Evolutionary conservation across 2,113 vertebrate species (phyloP).

Genomic region (Stigmatopora argus): DNA sequence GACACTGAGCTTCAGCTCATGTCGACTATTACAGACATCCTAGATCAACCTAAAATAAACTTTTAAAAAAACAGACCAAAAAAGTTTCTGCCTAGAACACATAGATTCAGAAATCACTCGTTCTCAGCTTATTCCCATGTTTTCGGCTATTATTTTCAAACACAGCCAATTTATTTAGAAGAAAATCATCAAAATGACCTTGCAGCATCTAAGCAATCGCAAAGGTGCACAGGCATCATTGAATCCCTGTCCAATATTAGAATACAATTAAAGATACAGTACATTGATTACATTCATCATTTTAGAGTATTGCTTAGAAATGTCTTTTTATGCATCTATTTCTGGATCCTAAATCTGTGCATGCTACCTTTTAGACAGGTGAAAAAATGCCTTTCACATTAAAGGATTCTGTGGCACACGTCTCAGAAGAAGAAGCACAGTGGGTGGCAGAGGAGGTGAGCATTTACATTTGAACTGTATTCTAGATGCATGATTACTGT

Average conservation of each 20-base stretch:
- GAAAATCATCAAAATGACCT: too few species aligned
- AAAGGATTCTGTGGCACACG: slow-evolving; percentile 67
- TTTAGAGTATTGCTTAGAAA: not conserved
- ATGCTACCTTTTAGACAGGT: slow-evolving; percentile 64
- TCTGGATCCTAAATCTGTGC: not conserved
- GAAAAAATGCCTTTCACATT: slow-evolving; percentile 69
- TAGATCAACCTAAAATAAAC: too few species aligned
- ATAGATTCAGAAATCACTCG: too few species aligned
- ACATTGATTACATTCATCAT: not conserved
- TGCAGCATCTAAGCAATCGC: too few species aligned
- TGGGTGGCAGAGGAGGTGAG: slow-evolving; percentile 86
- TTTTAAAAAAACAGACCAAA: too few species aligned
- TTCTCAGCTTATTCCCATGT: too few species aligned
- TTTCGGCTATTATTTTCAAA: too few species aligned
- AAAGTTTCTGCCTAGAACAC: too few species aligned
- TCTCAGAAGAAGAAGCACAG: slow-evolving; percentile 80
- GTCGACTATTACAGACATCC: too few species aligned
- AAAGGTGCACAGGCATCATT: too few species aligned
- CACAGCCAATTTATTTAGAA: too few species aligned
- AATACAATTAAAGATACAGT: not conserved
- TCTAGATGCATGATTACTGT: not conserved
- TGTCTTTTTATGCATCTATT: not conserved
- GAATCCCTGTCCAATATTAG: not conserved
- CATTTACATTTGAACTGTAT: not conserved
- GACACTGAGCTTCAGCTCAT: too few species aligned